phyloP scores from a whole-genome alignment of 2,797 vertebrate species.

The Poeciliopsis gracilis region DNA sequence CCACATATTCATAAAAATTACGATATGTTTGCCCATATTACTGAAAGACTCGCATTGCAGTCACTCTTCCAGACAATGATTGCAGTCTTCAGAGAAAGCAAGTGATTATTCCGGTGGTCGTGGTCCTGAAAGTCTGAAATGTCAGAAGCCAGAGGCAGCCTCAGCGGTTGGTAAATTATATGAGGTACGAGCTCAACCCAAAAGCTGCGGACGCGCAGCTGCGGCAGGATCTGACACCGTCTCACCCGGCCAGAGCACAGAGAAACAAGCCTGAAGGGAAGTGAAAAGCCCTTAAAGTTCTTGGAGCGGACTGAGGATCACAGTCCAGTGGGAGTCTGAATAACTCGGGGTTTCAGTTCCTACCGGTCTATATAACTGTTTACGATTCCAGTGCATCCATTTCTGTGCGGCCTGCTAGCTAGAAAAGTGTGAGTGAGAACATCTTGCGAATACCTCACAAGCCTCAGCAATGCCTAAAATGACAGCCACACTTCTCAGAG shows the following conservation, averaged over 20 bases:
- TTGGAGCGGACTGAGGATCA: conserved; percentile 38
- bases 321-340: conserved; percentile 57
- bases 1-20: conserved; percentile 60
- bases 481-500: conserved; percentile 13
- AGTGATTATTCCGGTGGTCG: conserved; percentile 60
- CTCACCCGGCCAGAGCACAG: conserved; percentile 29
- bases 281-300: conserved; percentile 52
- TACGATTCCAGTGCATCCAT: conserved; percentile 53
- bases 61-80: conserved; percentile 57
- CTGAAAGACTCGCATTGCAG: conserved; percentile 27
- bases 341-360: conserved; percentile 58
- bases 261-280: conserved; percentile 44
- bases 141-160: conserved; percentile 56
- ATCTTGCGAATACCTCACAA: conserved; percentile 16
- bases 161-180: conserved; percentile 59
- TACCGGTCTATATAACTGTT: conserved; percentile 54
- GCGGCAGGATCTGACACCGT: conserved; percentile 62
- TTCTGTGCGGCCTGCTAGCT: conserved; percentile 30
- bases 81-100: conserved; percentile 50
- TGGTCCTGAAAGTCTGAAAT: conserved; percentile 46
- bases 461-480: conserved; percentile 34
- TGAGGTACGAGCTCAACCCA: conserved; percentile 50
- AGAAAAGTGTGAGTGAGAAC: conserved; percentile 32
- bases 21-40: conserved; percentile 52
- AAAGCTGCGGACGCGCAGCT: conserved; percentile 54